A percentile compares a stretch with the other conserved stretches of the same genome.
phyloP scores from a whole-genome alignment of 35 echinoderm and acorn worm species.

The Apostichopus parvimensis region DNA sequence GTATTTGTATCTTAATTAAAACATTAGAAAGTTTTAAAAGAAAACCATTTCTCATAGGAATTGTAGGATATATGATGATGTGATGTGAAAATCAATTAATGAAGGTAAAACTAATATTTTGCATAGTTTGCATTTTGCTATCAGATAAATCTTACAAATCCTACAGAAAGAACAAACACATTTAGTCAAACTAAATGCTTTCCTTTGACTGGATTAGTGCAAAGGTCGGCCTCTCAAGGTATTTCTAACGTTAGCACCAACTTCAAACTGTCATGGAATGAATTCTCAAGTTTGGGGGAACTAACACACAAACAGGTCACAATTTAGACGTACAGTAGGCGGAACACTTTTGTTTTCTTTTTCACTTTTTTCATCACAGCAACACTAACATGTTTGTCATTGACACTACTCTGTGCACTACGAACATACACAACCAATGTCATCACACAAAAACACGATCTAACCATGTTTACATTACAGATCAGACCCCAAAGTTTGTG shows the following conservation, averaged over 20 bases:
- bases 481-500: neutral
- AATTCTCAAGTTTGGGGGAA: neutral
- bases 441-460: neutral
- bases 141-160: neutral
- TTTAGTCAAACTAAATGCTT: neutral
- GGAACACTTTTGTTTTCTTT: neutral
- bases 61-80: too few species aligned
- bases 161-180: too few species aligned
- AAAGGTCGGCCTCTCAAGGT: constrained; percentile 5
- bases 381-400: neutral
- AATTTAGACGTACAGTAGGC: neutral
- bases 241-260: neutral
- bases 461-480: too few species aligned
- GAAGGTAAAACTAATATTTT: neutral
- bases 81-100: neutral
- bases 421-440: neutral
- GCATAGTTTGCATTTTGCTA: neutral
- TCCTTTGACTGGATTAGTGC: neutral
- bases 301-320: neutral
- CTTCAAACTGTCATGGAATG: neutral
- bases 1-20: neutral
- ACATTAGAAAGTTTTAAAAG: neutral
- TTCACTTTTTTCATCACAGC: neutral
- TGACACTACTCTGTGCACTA: neutral
- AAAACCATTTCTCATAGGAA: neutral